These are phyloP conservation scores for Steatornis caripensis DNA, from an alignment of 2,113 vertebrate genomes.

Conservation along the genomic window DNA sequence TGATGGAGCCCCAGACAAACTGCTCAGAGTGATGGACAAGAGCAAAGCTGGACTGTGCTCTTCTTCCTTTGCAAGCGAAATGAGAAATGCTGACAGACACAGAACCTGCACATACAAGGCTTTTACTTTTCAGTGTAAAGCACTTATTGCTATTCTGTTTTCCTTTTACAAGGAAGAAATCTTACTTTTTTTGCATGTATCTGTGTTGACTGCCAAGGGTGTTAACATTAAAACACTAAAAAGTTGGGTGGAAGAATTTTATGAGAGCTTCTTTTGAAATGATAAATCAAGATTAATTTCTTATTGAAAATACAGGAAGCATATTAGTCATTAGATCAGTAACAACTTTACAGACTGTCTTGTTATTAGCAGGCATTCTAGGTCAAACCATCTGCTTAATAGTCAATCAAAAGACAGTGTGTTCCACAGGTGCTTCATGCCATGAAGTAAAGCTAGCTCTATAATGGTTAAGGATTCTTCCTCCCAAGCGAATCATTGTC, in stretches of 20 bases:
- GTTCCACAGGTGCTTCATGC: neutral
- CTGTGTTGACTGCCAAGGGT: neutral
- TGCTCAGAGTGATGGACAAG: neutral
- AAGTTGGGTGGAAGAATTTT: neutral
- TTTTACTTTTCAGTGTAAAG: neutral
- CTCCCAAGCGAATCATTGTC: neutral
- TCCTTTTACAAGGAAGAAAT: neutral
- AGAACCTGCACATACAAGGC: neutral
- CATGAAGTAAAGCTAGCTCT: neutral
- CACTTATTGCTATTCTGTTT: neutral
- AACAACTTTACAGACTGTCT: neutral
- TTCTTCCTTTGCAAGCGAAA: neutral
- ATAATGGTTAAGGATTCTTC: neutral
- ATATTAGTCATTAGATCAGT: neutral
- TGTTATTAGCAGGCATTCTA: neutral
- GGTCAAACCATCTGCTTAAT: neutral
- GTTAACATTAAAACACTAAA: neutral
- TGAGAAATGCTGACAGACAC: neutral
- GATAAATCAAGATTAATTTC: neutral
- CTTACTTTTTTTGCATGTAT: neutral
- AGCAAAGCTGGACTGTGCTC: neutral
- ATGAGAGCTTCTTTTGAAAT: neutral
- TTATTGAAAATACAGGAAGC: neutral
- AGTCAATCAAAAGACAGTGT: neutral
- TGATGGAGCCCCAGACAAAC: neutral